These are phyloP conservation scores for Cyrtodaria siliqua DNA, from an alignment of 2,888 invertebrate genomes.

Conservation along the genomic window DNA sequence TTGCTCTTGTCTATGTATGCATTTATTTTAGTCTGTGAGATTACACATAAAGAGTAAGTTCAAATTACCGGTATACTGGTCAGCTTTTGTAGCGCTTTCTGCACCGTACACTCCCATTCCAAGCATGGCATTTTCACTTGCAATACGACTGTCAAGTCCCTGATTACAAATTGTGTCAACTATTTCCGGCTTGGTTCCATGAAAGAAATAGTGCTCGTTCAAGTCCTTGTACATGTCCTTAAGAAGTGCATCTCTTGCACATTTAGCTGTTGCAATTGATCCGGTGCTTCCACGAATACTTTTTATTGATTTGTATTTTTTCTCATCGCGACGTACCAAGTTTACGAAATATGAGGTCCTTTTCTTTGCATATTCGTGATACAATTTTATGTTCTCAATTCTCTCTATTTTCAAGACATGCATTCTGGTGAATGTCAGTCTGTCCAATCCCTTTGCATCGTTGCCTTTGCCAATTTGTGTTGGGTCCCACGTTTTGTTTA, in stretches of 20 bases:
- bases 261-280: neutral
- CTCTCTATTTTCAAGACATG: constrained; percentile 67
- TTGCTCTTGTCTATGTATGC: no score
- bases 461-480: constrained; percentile 65
- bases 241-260: constrained; percentile 2
- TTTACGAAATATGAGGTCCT: constrained; percentile 55
- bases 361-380: constrained; percentile 55
- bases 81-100: constrained; percentile 76
- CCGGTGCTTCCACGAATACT: constrained; percentile 17
- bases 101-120: constrained; percentile 75
- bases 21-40: no score
- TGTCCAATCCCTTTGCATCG: constrained; percentile 65
- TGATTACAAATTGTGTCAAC: constrained; percentile 61
- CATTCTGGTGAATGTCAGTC: constrained; percentile 32
- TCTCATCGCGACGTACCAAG: neutral
- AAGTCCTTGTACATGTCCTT: constrained; percentile 27
- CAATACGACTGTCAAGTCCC: constrained; percentile 68
- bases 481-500: constrained; percentile 61
- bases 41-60: no score
- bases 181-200: constrained; percentile 70
- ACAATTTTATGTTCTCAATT: constrained; percentile 71
- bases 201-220: constrained; percentile 73
- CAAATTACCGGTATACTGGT: constrained; percentile 69
- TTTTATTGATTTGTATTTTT: constrained; percentile 3
- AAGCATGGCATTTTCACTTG: constrained; percentile 66